Base-by-base conservation (phyloP, 2,113 vertebrate genomes). In the Oxyruncus cristatus region DNA sequence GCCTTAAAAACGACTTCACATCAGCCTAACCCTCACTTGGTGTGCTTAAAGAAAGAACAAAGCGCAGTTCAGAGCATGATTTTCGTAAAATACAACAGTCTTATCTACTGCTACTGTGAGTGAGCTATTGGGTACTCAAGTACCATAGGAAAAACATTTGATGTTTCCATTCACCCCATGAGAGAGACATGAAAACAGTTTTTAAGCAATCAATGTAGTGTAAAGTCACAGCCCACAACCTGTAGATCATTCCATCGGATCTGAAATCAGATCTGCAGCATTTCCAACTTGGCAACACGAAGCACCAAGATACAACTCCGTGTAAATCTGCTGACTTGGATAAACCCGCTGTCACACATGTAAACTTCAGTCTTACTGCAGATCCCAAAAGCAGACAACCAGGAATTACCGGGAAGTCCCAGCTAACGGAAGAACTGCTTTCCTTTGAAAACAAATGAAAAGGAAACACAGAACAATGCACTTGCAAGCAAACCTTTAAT, bases 401-500 rank as follows among this genome's bases (percentile, higher is more conserved):
- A n/a, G 61, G 42, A 82, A 65, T 24, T 35, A 46, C 8, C 58
- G 42, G 41, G 56, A 90, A 81, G 78, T 8, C 27, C 42, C 65
- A 39, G 56, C 32, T 59, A 42, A 35, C 21, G 75, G 32, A 39
- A 6, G 6, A 84, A 52, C 18, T 35, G 42, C 4, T 92, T 84
- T 72, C 41, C 42, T 76, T 63, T 2, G 5, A 21, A 23, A 76
- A 61, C 18, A 42, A 61, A 62, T 12, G 42, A 53, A 96, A 97
- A 92, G n/a, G 94, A 96, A 88, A 52, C 86, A 77, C 88, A 68
- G 80, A 81, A 92, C 92, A 92, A 82, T 28, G 49, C 35, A 82
- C 28, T 92, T 94, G 82, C 32, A 97, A 97, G 92, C 81, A 92
- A 96, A 92, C 53, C 50, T 97, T 98, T 96, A 97, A 96, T 97